Evolutionary conservation across 2,888 invertebrate species (phyloP), one percentile per base, ranked within the genome.

Genomic region (Cotesia congregata): DNA sequence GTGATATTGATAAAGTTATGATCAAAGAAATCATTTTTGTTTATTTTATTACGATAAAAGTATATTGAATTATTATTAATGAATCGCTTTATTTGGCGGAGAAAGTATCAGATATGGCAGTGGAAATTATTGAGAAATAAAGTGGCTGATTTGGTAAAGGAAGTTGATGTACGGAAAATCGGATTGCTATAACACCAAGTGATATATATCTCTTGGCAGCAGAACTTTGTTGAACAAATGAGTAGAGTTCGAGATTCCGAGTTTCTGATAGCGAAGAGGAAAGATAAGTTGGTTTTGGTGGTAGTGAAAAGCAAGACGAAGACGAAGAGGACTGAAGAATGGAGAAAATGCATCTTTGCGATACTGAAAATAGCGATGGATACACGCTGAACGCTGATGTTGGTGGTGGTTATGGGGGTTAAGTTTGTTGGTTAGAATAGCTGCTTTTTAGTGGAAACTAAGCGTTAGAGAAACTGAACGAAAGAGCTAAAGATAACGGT

Each of bases 201-300:
- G 79, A 78, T 80, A 79, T 80, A 78, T 80, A 79, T 80, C 80
- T 72, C 77, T 50, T 40, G 65, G n/a, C 39, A 41, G 40, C n/a
- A 64, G 40, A 69, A 71, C 30, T 73, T 76, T 68, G 65, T 17
- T 70, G 74, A 80, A 80, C 78, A 80, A 81, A 81, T 77, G 81
- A 79, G 77, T 41, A 6, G 60, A 68, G 76, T 71, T 50, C 4
- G 72, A 80, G 78, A 81, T 79, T 77, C 77, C 76, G 79, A 78
- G 77, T 81, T 80, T 76, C 77, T 83, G 83, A 84, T 84, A 84
- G 81, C 76, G 50, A 50, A 30, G 30, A 30, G 30, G 30, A 30
- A 50, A 50, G 12, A 50, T 50, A 50, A 12, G 50, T 12, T 12
- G 50, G 50, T 50, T 12, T 12, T 50, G 9, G 50, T 12, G 50